Conservation (phyloP, 2,113 vertebrate genomes). For the Lates calcarifer region DNA sequence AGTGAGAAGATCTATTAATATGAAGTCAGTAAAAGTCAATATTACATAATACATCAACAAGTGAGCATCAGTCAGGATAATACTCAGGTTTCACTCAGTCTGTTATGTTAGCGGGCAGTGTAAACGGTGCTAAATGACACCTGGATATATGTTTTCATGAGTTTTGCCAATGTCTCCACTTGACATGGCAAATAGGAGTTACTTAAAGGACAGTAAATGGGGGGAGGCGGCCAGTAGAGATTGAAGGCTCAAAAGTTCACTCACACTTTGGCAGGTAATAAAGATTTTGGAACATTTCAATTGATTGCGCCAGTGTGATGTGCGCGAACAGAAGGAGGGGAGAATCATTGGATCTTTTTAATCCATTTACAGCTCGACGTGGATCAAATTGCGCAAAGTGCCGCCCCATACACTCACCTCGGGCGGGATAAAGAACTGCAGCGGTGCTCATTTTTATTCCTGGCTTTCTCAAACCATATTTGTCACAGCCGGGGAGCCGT, state of each 20-base stretch:
- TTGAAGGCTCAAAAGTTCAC: conserved; percentile 55
- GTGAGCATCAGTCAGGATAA: not conserved
- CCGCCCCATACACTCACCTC: conserved; percentile 63
- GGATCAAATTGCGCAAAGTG: conserved; percentile 73
- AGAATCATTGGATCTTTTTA: conserved; percentile 78
- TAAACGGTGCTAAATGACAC: no score
- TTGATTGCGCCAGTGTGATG: conserved; percentile 69
- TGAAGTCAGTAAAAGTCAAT: conserved; percentile 8
- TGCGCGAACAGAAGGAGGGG: conserved; percentile 42
- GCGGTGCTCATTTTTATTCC: conserved; percentile 60
- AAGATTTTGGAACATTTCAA: conserved; percentile 71
- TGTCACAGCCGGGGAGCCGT: conserved; percentile 69
- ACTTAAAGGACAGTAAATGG: conserved; percentile 17
- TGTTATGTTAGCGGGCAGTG: no score
- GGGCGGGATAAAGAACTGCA: conserved; percentile 67
- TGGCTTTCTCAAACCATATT: conserved; percentile 70
- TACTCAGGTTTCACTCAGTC: not conserved
- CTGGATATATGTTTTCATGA: no score
- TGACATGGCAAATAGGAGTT: not conserved
- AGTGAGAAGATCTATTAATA: conserved; percentile 2
- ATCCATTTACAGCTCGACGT: conserved; percentile 71
- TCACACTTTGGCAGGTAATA: conserved; percentile 55
- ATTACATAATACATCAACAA: not conserved
- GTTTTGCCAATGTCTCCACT: not conserved
- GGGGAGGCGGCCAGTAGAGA: conserved; percentile 4